Evolutionary conservation across 1,140 invertebrate species (phyloP).

Genomic region (Habropoda laboriosa): DNA sequence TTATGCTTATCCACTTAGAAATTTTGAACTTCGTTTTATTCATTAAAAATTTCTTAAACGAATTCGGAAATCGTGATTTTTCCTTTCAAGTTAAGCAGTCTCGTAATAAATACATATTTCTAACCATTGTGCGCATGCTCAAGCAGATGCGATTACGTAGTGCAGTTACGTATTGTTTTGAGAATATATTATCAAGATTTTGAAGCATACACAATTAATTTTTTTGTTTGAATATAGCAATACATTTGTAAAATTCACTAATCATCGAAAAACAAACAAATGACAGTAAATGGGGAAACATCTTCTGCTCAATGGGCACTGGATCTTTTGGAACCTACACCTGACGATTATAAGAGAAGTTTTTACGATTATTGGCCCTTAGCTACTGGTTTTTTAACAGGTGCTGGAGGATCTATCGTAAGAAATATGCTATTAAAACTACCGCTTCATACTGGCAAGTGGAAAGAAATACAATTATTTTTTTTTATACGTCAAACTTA

Average conservation of each 20-base stretch:
- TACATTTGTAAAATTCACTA: not conserved
- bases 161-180: not conserved
- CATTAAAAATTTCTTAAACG: no score
- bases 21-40: no score
- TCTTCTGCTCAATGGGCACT: conserved; percentile 73
- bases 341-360: not conserved
- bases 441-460: not conserved
- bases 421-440: no score
- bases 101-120: no score
- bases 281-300: conserved; percentile 18
- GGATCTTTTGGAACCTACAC: conserved; percentile 60
- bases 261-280: not conserved
- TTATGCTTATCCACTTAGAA: no score
- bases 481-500: not conserved
- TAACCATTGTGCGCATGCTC: not conserved
- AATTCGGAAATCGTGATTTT: no score
- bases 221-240: not conserved
- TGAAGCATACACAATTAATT: not conserved
- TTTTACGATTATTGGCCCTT: not conserved
- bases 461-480: not conserved
- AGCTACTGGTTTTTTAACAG: not conserved
- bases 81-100: no score
- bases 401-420: no score
- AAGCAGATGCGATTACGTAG: not conserved
- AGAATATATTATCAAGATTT: no score